Base-by-base conservation (phyloP, 2,113 vertebrate genomes). In the Scomber japonicus region DNA sequence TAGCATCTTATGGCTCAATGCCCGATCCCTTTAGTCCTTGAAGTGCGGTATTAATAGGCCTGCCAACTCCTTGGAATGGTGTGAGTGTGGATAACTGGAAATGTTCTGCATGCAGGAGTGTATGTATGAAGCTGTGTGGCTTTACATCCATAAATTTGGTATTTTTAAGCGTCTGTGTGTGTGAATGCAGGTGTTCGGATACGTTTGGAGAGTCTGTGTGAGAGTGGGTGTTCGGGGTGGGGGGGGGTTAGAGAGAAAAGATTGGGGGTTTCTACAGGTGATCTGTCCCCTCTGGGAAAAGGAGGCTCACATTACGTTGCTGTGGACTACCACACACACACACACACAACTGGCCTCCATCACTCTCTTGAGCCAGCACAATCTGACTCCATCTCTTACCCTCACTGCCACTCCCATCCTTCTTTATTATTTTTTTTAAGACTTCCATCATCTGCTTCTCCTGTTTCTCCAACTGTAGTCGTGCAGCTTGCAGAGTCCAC, bases 51-150 rank as follows among this genome's bases (percentile, higher is more conserved):
- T 93, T 91, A 92, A 92, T 94, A 94, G 92, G 78, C 35, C 75
- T 75, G 87, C 82, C 89, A 93, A 93, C 76, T 88, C 88, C 89
- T 94, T 87, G 92, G 92, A 94, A 93, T 93, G 91, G 90, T 89
- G 91, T 80, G 84, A 91, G 86, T 88, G 84, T 80, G 78, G 76
- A 78, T 89, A 83, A 85, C 79, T 90, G 74, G 57, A 72, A 75
- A 85, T 86, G 78, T 55, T 86, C 74, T 61, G 64, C 70, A 57
- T 88, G 55, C 66, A 56, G 31, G 27, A 54, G 61, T 75, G 69
- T 17, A 46, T 64, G 59, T 75, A 54, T 72, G 14, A 65, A 27
- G 71, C 44, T 65, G 62, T 69, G 21, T 19, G 62, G 74, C 66
- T 73, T 84, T 24, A 49, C 64, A 69, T 81, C 40, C 7, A 62